Evolutionary conservation across 2,797 vertebrate genomes (phyloP).

Genomic region (Syncerus caffer): DNA sequence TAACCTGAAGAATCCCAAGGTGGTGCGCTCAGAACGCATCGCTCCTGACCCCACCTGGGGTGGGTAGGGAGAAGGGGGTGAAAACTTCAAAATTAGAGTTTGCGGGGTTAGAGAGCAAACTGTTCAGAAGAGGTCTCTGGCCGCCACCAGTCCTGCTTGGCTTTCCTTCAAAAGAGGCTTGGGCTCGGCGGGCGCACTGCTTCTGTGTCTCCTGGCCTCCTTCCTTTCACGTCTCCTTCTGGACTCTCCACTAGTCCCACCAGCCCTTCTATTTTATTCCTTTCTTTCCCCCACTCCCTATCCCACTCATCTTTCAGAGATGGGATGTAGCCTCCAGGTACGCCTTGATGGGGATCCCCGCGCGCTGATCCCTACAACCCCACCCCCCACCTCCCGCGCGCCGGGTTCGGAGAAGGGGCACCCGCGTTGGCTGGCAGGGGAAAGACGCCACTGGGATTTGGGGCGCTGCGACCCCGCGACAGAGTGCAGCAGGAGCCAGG

Average conservation of each 20-base stretch:
- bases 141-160: fast-evolving
- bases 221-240: not conserved
- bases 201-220: not conserved
- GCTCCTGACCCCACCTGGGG: not conserved
- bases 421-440: not conserved
- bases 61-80: not conserved
- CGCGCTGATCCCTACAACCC: not conserved
- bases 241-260: not conserved
- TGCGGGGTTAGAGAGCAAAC: not conserved
- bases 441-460: not conserved
- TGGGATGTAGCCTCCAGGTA: not conserved
- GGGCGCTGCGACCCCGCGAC: fast-evolving
- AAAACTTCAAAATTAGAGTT: not conserved
- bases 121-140: not conserved
- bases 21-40: not conserved
- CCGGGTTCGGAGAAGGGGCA: not conserved
- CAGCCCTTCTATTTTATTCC: not conserved
- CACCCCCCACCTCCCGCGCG: not conserved
- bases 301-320: not conserved
- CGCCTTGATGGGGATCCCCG: fast-evolving
- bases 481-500: not conserved
- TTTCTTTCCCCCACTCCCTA: not conserved
- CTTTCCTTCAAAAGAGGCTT: not conserved
- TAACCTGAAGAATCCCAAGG: not conserved
- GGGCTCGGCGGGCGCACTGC: fast-evolving